Percentiles rank a stretch among this genome's conserved stretches.
Conservation (phyloP, 2,888 invertebrate species). For the Micoletzkya japonica region DNA sequence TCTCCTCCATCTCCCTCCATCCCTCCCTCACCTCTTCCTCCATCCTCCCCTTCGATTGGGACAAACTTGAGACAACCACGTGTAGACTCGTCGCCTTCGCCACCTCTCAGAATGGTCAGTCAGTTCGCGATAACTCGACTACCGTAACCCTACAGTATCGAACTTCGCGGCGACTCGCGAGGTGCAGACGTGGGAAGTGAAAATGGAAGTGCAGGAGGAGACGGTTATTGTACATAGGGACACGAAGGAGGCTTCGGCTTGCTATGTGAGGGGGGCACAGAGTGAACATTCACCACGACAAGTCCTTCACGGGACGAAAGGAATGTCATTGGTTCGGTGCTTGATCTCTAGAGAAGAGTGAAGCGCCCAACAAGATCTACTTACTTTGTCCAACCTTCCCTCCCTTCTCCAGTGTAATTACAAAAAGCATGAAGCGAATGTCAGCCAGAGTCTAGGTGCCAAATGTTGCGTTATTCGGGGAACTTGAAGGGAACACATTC, state of each 20-base stretch:
- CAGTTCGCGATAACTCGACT: no score
- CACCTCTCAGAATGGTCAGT: constrained; percentile 13
- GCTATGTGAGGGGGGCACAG: background rate
- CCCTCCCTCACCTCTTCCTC: constrained; percentile 13
- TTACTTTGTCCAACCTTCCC: background rate
- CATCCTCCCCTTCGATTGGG: constrained; percentile 14
- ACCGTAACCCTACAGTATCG: background rate
- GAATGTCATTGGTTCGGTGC: no score
- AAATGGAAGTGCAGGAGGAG: constrained; percentile 17
- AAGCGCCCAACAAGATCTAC: no score
- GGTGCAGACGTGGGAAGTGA: constrained; percentile 2
- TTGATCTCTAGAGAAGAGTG: no score
- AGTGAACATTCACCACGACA: no score
- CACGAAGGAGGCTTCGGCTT: background rate
- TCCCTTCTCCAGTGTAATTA: background rate
- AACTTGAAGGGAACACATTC: no score
- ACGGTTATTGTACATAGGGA: background rate
- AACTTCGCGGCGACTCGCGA: background rate
- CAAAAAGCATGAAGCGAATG: background rate
- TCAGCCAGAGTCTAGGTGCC: no score
- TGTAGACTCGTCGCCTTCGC: constrained; percentile 18
- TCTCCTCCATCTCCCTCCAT: constrained; percentile 6
- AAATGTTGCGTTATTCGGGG: no score
- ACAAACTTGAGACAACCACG: constrained; percentile 4
- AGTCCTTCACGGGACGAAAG: no score